Base-by-base conservation (phyloP, 2,113 vertebrate species). In the Hydrochoerus hydrochaeris region DNA sequence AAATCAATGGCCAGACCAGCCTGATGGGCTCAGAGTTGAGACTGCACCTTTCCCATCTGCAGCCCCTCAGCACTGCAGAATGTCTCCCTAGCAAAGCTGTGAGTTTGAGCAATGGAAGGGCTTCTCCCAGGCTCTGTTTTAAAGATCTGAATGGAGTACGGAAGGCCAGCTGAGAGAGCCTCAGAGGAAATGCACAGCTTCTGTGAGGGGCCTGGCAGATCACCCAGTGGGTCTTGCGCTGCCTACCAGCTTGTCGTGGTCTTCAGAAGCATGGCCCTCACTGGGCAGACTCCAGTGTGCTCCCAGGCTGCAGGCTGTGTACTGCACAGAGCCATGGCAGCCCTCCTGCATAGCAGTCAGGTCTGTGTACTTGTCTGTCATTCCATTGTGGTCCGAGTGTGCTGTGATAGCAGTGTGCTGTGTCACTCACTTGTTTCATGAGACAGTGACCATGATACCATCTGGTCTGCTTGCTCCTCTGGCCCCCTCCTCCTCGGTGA, bases 361-460 rank as follows among this genome's bases (percentile, higher is more conserved):
- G 90, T 85, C 85, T 85, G 44, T 80, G 90, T 95, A 92, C 0
- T 0, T 85, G 93, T 90, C 22, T 0, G 1, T 69, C n/a, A 0
- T 88, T 13, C 58, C 1, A 65, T 93, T 32, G 2, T n/a, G 32
- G 90, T 89, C 80, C 41, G 90, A 81, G 73, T 96, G 91, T 93
- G 84, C 71, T 78, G 58, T 83, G 96, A 71, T n/a, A 96, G 95
- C 26, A 0, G 49, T 65, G 85, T 83, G 82, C 90, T 28, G 75
- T 81, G 95, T 93, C 77, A 41, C 89, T 85, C 69, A 67, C 92
- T 86, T 1, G 9, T 87, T 77, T 67, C 88, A 77, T 94, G 91
- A 91, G 65, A 63, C 60, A 9, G 49, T 14, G 35, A 82, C 75
- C 88, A 57, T 2, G 30, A 6, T 7, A 41, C 60, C 89, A 65